phyloP scores from a whole-genome alignment of 2,888 invertebrate genomes.

The Phoenoteleia sp. region DNA sequence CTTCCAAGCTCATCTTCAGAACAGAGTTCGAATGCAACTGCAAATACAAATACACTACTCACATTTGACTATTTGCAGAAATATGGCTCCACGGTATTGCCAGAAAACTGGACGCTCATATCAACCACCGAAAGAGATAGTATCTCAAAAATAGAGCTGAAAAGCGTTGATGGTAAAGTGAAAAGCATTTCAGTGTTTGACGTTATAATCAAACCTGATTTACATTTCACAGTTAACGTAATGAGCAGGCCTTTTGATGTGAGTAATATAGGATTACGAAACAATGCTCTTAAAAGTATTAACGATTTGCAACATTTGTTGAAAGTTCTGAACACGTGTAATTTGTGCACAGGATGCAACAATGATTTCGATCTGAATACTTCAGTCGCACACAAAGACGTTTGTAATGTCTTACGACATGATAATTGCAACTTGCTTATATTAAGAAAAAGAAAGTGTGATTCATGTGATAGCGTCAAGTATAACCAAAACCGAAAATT shows the following conservation, averaged over 20 bases:
- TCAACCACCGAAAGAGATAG: neutral
- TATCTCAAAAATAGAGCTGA: neutral
- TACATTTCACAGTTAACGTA: neutral
- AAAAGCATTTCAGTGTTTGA: neutral
- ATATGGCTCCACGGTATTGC: neutral
- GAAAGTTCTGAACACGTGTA: neutral
- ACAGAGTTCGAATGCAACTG: neutral
- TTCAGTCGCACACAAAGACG: constrained; percentile 10
- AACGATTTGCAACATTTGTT: neutral
- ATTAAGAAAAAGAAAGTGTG: neutral
- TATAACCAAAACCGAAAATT: neutral
- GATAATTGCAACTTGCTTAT: neutral
- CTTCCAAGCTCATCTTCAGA: neutral
- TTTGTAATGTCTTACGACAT: constrained; percentile 6
- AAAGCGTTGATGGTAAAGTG: neutral
- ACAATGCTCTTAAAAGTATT: neutral
- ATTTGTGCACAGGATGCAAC: neutral
- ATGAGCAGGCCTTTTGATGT: neutral
- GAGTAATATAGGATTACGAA: neutral
- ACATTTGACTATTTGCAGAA: neutral
- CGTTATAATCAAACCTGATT: constrained; percentile 9
- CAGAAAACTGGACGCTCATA: neutral
- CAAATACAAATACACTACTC: neutral
- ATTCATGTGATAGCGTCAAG: neutral
- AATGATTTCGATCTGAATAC: neutral